Evolutionary conservation across 2,888 invertebrate genomes (phyloP).

Genomic region (Nasonovia ribisnigri): DNA sequence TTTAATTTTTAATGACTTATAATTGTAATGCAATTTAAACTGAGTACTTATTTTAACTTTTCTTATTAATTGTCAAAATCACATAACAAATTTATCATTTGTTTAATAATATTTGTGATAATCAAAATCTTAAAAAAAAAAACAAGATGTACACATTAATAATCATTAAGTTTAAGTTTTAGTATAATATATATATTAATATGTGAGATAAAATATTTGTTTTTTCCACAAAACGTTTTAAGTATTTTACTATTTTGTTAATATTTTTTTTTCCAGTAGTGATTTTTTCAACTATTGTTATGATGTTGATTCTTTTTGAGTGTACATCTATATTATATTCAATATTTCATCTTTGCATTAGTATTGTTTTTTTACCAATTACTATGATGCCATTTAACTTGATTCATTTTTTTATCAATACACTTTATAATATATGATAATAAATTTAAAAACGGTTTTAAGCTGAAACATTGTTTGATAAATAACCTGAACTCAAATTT

Average conservation of each 20-base stretch:
- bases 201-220: neutral
- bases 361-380: neutral
- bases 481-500: neutral
- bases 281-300: constrained; percentile 2
- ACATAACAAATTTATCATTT: neutral
- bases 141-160: constrained; percentile 1
- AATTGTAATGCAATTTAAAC: neutral
- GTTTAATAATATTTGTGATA: constrained; percentile 5
- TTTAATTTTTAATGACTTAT: neutral
- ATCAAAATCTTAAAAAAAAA: constrained; percentile 7
- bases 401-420: neutral
- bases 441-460: neutral
- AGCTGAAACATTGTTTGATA: neutral
- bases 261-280: neutral
- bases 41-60: neutral
- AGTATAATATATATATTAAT: neutral
- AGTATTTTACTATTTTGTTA: constrained; percentile 15
- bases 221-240: neutral
- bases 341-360: neutral
- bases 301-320: neutral
- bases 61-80: neutral
- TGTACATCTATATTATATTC: neutral
- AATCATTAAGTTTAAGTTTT: constrained; percentile 16
- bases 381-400: neutral
- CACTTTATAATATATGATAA: neutral